Percentiles rank a stretch among this genome's conserved stretches.
Conservation (phyloP, 2,888 invertebrate species). For the Pristionchus arcanus region DNA sequence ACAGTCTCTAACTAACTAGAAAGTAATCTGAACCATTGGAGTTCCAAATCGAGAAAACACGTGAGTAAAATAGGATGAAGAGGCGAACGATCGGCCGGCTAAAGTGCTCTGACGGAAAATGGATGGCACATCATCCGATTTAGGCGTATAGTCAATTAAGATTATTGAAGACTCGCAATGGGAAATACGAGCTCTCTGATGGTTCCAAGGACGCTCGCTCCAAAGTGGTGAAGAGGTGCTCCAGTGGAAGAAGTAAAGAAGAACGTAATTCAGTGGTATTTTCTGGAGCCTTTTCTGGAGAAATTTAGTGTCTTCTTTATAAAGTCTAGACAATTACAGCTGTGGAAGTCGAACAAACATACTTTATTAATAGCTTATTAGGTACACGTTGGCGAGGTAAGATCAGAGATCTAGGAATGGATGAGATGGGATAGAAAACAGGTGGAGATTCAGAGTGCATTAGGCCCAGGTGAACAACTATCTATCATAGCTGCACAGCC, state of each 20-base stretch:
- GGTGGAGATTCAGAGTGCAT: neutral
- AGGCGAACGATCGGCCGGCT: neutral
- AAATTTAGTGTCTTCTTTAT: too few species aligned
- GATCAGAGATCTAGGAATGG: conserved; percentile 39
- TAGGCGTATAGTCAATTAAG: neutral
- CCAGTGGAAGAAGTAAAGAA: neutral
- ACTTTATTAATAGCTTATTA: conserved; percentile 20
- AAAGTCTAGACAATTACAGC: neutral
- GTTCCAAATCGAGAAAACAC: neutral
- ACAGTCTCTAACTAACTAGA: neutral
- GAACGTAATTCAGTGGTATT: too few species aligned
- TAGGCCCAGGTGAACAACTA: neutral
- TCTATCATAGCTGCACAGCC: neutral
- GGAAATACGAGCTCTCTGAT: neutral
- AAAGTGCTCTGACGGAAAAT: neutral
- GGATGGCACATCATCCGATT: neutral
- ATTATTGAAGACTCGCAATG: neutral
- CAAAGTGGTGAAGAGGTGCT: neutral
- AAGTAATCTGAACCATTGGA: neutral
- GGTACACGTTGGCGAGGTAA: neutral
- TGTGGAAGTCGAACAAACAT: neutral
- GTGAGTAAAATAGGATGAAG: neutral
- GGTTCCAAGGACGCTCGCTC: neutral
- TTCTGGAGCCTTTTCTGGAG: neutral
- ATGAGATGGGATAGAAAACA: neutral